Evolutionary conservation across 2,797 vertebrate species (phyloP), one percentile per base, ranked within the genome.

Genomic region (Ibycter americanus): DNA sequence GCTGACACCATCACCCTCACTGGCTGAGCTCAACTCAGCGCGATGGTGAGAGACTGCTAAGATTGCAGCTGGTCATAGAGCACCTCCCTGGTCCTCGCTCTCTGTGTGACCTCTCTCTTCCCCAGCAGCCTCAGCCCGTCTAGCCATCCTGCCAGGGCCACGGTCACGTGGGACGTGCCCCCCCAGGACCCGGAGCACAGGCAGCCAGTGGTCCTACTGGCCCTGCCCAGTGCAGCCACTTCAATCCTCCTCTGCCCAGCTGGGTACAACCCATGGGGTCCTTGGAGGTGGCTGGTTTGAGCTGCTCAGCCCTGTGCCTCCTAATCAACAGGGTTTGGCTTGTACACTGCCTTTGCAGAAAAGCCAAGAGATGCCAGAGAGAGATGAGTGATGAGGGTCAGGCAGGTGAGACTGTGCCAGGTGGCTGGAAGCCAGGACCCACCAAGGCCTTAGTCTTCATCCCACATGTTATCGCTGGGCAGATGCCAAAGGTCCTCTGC

Each of bases 81-180:
- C 47, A 27, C 12, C 11, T 26, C 34, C 31, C 67, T 72, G 32
- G 12, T 22, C 21, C 26, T 49, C 8, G 4, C 13, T 56, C 34
- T 58, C 25, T 29, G 16, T 16, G 4, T 2, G 12, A 20, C 8
- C 5, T 5, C 34, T 59, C 36, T 36, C 27, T 10, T 34, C 25
- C 31, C 31, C 0, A 1, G 62, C 26, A 62, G 31, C 58, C 27
- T 52, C 2, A 0, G 23, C 61, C 31, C 7, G 31, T 23, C 15
- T 66, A 79, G 42, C 11, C 9, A 0, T 10, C 27, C 47, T 0
- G 0, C 38, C 61, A 19, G 55, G 31, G 27, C 46, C 46, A 52
- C 0, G 0, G 2, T 49, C 26, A 13, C 1, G 0, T 4, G 44
- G 52, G 38, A 71, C 1, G 8, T 4, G 17, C 22, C 17, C 16